Evolutionary conservation across 2,888 invertebrate genomes (phyloP).

Genomic region (Globia sparganii): DNA sequence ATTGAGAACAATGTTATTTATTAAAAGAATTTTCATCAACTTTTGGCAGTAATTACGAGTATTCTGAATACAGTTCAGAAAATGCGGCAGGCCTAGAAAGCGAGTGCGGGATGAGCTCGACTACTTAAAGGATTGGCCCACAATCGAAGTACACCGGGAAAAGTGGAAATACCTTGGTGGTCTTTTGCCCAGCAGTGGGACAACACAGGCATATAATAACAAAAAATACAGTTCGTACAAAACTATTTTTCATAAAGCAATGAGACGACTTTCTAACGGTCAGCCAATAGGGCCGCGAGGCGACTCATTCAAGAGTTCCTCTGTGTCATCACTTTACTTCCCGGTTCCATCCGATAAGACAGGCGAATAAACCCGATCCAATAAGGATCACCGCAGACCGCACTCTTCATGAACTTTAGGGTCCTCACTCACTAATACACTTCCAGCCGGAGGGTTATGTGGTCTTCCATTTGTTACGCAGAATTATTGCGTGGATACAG

Average conservation of each 20-base stretch:
- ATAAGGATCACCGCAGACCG: slow-evolving; percentile 44
- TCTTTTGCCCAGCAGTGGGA: too few relatives aligned
- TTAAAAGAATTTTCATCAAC: not conserved
- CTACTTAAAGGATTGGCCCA: too few relatives aligned
- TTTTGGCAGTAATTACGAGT: not conserved
- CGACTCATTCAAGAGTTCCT: not conserved
- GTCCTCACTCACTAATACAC: slow-evolving; percentile 21
- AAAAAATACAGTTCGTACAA: not conserved
- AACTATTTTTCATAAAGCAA: not conserved
- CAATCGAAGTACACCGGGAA: too few relatives aligned
- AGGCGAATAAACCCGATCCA: slow-evolving; percentile 45
- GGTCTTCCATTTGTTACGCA: slow-evolving; percentile 1
- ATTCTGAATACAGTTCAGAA: not conserved
- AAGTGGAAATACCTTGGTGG: too few relatives aligned
- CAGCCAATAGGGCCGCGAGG: too few relatives aligned
- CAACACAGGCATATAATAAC: too few relatives aligned
- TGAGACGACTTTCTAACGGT: not conserved
- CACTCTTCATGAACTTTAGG: slow-evolving; percentile 47
- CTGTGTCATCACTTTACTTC: slow-evolving; percentile 9
- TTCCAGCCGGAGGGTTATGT: slow-evolving; percentile 15
- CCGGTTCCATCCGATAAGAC: slow-evolving; percentile 23
- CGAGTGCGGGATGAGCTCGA: too few relatives aligned
- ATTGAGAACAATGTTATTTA: not conserved
- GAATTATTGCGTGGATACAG: slow-evolving; percentile 29
- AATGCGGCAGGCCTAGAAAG: too few relatives aligned